Evolutionary conservation across 2,113 vertebrate species (phyloP), one percentile per base, ranked within the genome.

Genomic region (Verasper variegatus): DNA sequence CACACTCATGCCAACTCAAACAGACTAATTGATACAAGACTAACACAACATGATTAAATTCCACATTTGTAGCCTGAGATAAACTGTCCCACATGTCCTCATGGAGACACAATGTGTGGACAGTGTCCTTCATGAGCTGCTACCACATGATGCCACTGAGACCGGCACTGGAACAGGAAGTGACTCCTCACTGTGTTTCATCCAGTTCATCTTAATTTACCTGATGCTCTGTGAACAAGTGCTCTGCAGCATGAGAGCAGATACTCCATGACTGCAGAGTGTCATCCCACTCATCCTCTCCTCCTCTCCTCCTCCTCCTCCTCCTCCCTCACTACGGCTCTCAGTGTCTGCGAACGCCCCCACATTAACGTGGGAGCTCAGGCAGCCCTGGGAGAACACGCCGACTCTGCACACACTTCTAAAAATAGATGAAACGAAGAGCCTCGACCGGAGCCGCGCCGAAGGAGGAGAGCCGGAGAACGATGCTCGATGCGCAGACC

Each of bases 381-480:
- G 87, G 78, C 88, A 82, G 88, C 83, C 79, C 68, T 26, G 86
- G 80, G 88, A 93, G 84, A 91, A 73, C 85, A 81, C 69, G 72
- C 80, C 80, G 31, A 79, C 85, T 74, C 83, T 68, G 76, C 87
- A 82, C 89, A 59, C 71, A 5, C 18, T 49, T 71, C 88, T 90
- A 92, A 92, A 94, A 93, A 93, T 94, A 94, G 90, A 87, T 51
- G 5, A 69, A 84, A 62, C 12, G 57, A 84, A 88, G 66, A 35
- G 66, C 87, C 87, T 85, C 61, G 73, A 85, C 71, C 37, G 56
- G 71, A 88, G 42, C 55, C 0, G 62, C 74, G 70, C 51, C 2
- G 66, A 14, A 72, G 80, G 82, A 86, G 84, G 84, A 66, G 74
- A 74, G 68, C 63, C 9, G 10, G 78, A 40, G 69, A 64, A 55